Percentiles rank a stretch among this genome's conserved stretches.
These are phyloP conservation scores for Cosmia trapezina DNA, from an alignment of 2,888 invertebrate species.

Conservation along the genomic window DNA sequence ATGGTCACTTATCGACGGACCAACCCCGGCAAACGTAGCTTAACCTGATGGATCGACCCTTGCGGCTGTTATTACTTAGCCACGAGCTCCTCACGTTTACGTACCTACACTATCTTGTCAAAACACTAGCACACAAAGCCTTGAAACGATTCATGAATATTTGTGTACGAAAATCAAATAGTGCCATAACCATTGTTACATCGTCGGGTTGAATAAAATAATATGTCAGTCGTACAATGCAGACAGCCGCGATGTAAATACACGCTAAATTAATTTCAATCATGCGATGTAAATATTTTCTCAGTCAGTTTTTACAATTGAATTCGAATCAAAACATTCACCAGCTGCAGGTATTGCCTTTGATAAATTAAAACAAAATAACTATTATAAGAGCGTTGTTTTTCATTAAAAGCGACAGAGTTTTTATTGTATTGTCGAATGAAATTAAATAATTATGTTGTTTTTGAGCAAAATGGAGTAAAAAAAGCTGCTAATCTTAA, in stretches of 20 bases:
- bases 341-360: conserved; percentile 13
- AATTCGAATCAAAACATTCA: conserved; percentile 47
- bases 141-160: conserved; percentile 54
- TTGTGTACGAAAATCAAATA: conserved; percentile 42
- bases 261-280: conserved; percentile 62
- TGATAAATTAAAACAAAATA: conserved; percentile 23
- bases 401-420: conserved; percentile 7
- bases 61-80: too few relatives aligned
- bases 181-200: conserved; percentile 41
- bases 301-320: conserved; percentile 48
- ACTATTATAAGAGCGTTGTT: conserved; percentile 17
- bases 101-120: conserved; percentile 12
- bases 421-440: not conserved
- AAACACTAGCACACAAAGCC: conserved; percentile 26
- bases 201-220: conserved; percentile 56
- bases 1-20: too few relatives aligned
- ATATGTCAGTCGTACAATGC: conserved; percentile 43
- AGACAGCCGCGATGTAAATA: conserved; percentile 44
- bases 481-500: conserved; percentile 42
- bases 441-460: conserved; percentile 23
- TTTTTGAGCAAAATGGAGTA: conserved; percentile 24
- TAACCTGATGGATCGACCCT: too few relatives aligned
- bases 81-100: too few relatives aligned
- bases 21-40: too few relatives aligned
- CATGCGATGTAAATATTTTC: conserved; percentile 60